These are phyloP conservation scores for Monopterus albus DNA, from an alignment of 2,113 vertebrate genomes.

Conservation along the genomic window DNA sequence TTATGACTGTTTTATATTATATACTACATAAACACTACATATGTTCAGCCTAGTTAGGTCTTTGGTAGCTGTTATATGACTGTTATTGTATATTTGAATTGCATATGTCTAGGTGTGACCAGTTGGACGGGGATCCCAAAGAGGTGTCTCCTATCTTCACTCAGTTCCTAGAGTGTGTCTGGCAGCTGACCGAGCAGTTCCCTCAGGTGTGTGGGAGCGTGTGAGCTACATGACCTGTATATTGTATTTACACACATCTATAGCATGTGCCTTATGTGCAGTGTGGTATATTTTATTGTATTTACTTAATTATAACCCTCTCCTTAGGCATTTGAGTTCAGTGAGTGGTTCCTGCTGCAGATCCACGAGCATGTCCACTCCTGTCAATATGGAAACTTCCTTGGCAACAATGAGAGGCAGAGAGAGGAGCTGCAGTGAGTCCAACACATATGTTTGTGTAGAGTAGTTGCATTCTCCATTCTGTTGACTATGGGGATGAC, in stretches of 20 bases:
- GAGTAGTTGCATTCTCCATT: not conserved
- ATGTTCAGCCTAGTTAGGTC: no score
- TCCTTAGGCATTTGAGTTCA: slow-evolving; percentile 92
- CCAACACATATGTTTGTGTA: not conserved
- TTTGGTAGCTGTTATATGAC: not conserved
- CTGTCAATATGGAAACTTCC: slow-evolving; percentile 98
- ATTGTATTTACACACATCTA: not conserved
- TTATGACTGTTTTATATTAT: no score
- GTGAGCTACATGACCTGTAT: not conserved
- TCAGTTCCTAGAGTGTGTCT: slow-evolving; percentile 96
- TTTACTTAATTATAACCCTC: not conserved
- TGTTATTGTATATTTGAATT: not conserved
- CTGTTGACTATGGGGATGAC: not conserved
- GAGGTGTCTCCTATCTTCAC: slow-evolving; percentile 97
- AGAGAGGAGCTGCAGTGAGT: slow-evolving; percentile 95
- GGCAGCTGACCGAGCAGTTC: slow-evolving; percentile 96
- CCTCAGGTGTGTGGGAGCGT: slow-evolving; percentile 72
- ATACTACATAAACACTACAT: no score
- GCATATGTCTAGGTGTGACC: slow-evolving; percentile 87
- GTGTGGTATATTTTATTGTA: not conserved
- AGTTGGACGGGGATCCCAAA: slow-evolving; percentile 93
- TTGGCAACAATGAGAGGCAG: slow-evolving; percentile 95
- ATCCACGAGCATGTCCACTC: slow-evolving; percentile 98
- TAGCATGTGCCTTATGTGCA: not conserved
- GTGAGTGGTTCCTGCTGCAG: slow-evolving; percentile 96